Evolutionary conservation across 2,888 invertebrate species (phyloP).

Genomic region (Stenodera caucasica): DNA sequence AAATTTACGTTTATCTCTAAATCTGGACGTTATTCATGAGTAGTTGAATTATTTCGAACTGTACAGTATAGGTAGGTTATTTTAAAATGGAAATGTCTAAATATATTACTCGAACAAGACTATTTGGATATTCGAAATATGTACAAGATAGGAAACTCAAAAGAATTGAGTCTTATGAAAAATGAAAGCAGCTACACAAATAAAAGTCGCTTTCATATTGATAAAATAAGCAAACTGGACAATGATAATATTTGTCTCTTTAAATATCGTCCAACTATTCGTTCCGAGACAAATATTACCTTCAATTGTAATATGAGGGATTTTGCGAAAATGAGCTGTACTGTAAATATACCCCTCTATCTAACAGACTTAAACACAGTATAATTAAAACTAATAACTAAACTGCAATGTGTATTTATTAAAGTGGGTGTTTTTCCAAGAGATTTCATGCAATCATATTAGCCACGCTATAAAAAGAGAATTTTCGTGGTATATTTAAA

Average conservation of each 20-base stretch:
- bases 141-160: slow-evolving; percentile 10
- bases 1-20: slow-evolving; percentile 20
- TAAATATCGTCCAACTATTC: no score
- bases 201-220: slow-evolving; percentile 11
- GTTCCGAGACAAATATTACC: not conserved
- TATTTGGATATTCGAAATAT: not conserved
- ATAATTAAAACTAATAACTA: slow-evolving; percentile 1
- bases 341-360: not conserved
- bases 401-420: not conserved
- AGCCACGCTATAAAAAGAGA: not conserved
- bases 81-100: not conserved
- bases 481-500: not conserved
- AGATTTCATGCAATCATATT: not conserved
- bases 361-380: not conserved
- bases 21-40: slow-evolving; percentile 18
- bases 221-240: slow-evolving; percentile 22
- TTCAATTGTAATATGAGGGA: not conserved
- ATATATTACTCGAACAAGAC: not conserved
- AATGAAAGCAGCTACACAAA: slow-evolving; percentile 24
- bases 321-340: not conserved
- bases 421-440: not conserved
- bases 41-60: slow-evolving; percentile 23
- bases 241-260: not conserved
- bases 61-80: not conserved
- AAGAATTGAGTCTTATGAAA: slow-evolving; percentile 1